A percentile compares a stretch with the other conserved stretches of the same genome.
phyloP scores from a whole-genome alignment of 2,888 invertebrate species.

The Acanthosepion lycidas region DNA sequence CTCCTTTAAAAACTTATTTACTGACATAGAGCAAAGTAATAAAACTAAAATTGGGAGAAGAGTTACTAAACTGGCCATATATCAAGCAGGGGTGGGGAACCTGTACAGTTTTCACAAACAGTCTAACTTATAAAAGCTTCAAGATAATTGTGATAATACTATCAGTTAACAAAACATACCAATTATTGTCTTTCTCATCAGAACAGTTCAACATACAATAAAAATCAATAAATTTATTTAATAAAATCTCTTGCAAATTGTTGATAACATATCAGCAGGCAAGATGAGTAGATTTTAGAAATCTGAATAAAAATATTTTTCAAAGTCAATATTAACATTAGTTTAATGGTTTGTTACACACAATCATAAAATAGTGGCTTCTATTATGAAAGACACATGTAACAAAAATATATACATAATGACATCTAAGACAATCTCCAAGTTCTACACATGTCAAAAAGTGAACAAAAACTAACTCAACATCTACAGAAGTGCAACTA shows the following conservation, averaged over 20 bases:
- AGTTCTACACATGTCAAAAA: background rate
- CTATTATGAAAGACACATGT: background rate
- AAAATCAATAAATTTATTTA: background rate
- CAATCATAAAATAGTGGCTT: background rate
- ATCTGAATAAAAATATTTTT: background rate
- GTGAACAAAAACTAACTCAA: background rate
- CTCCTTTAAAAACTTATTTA: background rate
- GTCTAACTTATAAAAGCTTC: background rate
- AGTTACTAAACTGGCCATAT: background rate
- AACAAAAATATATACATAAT: background rate
- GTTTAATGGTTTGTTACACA: background rate
- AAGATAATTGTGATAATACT: background rate
- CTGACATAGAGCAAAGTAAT: background rate
- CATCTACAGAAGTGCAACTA: background rate
- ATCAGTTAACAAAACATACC: background rate
- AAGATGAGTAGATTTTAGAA: background rate
- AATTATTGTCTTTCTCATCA: background rate
- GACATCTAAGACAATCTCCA: constrained; percentile 1
- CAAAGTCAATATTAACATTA: background rate
- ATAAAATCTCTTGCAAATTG: background rate
- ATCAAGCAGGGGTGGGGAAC: background rate
- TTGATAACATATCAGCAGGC: no score
- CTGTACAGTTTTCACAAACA: background rate
- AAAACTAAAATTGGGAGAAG: background rate
- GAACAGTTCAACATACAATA: background rate